Percentiles rank a stretch among this genome's conserved stretches.
phyloP scores from a whole-genome alignment of 2,113 vertebrate species.

The Jacana jacana region DNA sequence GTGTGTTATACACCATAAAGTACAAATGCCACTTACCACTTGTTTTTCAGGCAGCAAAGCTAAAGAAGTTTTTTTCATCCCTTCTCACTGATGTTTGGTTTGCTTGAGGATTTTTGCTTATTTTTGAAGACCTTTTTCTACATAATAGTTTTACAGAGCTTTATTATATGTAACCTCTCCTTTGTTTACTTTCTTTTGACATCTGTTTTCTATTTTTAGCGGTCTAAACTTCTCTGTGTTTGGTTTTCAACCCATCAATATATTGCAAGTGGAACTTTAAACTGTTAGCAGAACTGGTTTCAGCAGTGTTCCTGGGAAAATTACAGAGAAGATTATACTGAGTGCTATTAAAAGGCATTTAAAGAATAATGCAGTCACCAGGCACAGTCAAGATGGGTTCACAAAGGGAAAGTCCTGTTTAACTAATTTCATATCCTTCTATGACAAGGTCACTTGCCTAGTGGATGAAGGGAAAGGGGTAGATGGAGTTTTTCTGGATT shows the following conservation, averaged over 20 bases:
- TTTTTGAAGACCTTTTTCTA: background rate
- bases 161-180: background rate
- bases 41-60: constrained; percentile 19
- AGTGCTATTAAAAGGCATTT: background rate
- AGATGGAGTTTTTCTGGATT: background rate
- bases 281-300: background rate
- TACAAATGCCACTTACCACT: background rate
- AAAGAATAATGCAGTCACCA: background rate
- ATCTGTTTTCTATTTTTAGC: background rate
- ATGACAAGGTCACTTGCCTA: background rate
- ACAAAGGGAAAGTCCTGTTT: background rate
- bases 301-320: background rate
- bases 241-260: background rate
- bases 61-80: background rate
- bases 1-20: background rate
- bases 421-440: background rate
- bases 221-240: background rate
- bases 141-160: background rate
- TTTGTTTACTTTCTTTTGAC: background rate
- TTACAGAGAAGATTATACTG: background rate
- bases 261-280: background rate
- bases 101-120: background rate
- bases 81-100: background rate
- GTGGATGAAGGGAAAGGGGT: background rate
- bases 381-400: background rate